Conservation (phyloP, 2,113 vertebrate genomes). For the Caranx melampygus region DNA sequence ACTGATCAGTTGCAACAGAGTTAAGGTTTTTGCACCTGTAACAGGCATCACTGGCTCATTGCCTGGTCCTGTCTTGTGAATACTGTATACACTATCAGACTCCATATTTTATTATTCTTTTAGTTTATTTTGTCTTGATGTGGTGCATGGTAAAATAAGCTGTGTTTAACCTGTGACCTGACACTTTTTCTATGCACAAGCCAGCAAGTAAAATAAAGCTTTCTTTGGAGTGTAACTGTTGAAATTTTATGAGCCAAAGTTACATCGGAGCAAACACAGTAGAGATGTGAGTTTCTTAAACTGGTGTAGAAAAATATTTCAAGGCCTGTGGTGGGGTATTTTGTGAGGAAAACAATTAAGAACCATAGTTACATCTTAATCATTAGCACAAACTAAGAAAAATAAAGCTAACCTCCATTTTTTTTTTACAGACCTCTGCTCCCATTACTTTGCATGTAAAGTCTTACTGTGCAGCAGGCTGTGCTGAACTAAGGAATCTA, state of each 20-base stretch:
- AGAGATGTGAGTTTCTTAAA: too few relatives aligned
- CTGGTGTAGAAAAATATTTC: too few relatives aligned
- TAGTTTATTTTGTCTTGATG: not conserved
- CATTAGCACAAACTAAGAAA: not conserved
- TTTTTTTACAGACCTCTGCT: not conserved
- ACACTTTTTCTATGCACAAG: too few relatives aligned
- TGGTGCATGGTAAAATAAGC: not conserved
- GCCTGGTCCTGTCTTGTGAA: not conserved
- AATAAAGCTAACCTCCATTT: too few relatives aligned
- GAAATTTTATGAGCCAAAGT: too few relatives aligned
- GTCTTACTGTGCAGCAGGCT: slow-evolving; percentile 28
- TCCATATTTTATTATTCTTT: not conserved
- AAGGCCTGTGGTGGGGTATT: too few relatives aligned
- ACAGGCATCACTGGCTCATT: not conserved
- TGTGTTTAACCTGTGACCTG: not conserved
- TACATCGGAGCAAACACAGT: too few relatives aligned
- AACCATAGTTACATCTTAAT: not conserved
- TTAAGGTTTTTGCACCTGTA: not conserved
- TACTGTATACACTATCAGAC: not conserved
- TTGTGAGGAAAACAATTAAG: too few relatives aligned
- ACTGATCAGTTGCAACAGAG: not conserved
- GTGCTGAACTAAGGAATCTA: slow-evolving; percentile 52
- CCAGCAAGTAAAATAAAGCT: too few relatives aligned
- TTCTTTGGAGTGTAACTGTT: too few relatives aligned
- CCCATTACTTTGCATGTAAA: not conserved